Base-by-base conservation (phyloP, 1,140 invertebrate species). In the Limonius californicus region DNA sequence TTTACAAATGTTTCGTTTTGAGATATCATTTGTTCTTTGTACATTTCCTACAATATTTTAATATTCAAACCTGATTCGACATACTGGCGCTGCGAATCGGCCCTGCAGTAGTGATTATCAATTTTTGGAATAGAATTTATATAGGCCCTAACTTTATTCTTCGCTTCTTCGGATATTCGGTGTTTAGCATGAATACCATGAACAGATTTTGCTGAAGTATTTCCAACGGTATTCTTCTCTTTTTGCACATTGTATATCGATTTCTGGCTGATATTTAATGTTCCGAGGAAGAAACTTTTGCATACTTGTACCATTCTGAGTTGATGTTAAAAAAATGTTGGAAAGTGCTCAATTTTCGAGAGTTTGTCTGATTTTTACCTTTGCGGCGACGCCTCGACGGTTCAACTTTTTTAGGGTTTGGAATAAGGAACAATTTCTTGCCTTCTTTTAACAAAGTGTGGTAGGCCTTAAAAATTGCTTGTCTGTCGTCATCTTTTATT, bases 241-340 rank as follows among this genome's bases (percentile, higher is more conserved):
- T 47, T 47, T 7, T 47, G 43, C 4, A 47, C n/a, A n/a, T n/a
- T n/a, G n/a, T n/a, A n/a, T n/a, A n/a, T n/a, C n/a, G n/a, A n/a
- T n/a, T n/a, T n/a, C 43, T 47, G 43, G n/a, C 43, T 15, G 6
- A 47, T 47, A 18, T 47, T 47, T 47, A 47, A 47, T 14, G 43
- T 47, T 4, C 43, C 43, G 14, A 47, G 43, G 18, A 15, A 47
- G 18, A 47, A 47, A 47, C 18, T 47, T 47, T 47, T 47, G 43
- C 43, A 47, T 6, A 47, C 43, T 47, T 47, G 43, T 15, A 47
- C 7, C 14, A 6, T 47, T 15, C 14, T n/a, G n/a, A 15, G 14
- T 47, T 47, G 14, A 15, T n/a, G 14, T 15, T n/a, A n/a, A n/a
- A n/a, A n/a, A n/a, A n/a, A n/a, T n/a, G n/a, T n/a, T n/a, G n/a